Evolutionary conservation across 2,888 invertebrate species (phyloP), one percentile per base, ranked within the genome.

Genomic region (Dicycla oo): DNA sequence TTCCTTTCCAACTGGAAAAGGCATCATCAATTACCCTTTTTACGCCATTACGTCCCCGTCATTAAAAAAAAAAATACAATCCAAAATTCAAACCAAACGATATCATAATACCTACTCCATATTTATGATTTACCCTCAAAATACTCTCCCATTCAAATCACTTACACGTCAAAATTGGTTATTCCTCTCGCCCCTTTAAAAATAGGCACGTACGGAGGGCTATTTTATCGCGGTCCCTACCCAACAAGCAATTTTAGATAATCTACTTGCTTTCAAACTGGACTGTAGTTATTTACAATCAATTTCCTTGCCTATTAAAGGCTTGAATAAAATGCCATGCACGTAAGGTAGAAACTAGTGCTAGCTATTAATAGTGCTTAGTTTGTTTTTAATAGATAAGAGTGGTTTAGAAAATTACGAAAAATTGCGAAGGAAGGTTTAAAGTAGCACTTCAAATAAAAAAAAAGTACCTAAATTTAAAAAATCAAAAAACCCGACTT

Each of bases 281-380:
- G 87, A 84, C 87, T 85, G 79, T 87, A 87, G 86, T 88, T 90
- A 89, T 90, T 90, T 89, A 89, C 89, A 88, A 90, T 90, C 90
- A 90, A 90, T 90, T 90, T 90, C 86, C 89, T 87, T 69, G 73
- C 65, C 89, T 88, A 89, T 89, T 89, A 89, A 75, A 84, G 81
- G 67, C 63, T 67, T 49, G 78, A 77, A 75, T 83, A 81, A 34
- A 84, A 84, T 79, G 69, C 71, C 76, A 72, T 80, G 72, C 79
- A 85, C 75, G 78, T 85, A 74, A 79, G 75, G 30, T 63, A n/a
- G 40, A n/a, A 62, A 38, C 69, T 71, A n/a, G 30, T 49, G 38
- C 65, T 61, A 64, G 69, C 65, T n/a, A n/a, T n/a, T n/a, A n/a
- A n/a, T n/a, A n/a, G 13, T 34, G 15, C 18, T 34, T 8, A 34